Base-by-base conservation (phyloP, 2,888 invertebrate species). In the Trachelus tabidus region DNA sequence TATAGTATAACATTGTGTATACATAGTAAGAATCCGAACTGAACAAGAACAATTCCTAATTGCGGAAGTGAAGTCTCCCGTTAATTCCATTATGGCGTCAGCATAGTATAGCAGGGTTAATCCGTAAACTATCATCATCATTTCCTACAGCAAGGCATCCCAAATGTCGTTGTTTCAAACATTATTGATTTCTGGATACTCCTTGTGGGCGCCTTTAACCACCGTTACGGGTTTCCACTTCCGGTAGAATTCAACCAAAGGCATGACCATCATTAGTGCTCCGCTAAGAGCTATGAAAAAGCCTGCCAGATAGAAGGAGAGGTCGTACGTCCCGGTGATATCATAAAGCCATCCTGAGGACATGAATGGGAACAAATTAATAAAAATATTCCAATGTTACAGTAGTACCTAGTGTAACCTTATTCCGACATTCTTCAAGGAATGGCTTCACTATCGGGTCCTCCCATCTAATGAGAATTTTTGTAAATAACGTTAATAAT, bases 261-360 rank as follows among this genome's bases (percentile, higher is more conserved):
- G 92, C 85, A 92, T 89, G 34, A 92, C 89, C 82, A 93, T 84
- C 83, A 96, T 91, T 74, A 96, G 93, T 1, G 94, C 85, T 0
- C 97, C 97, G 1, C 97, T 96, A 15, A 96, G 77, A 0, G 94
- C 94, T 83, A 97, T 97, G 92, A 96, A 97, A 34, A 95, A 92
- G 0, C 97, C 97, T 1, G 96, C 95, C 77, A 96, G 89, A 92
- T 96, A 96, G 93, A 97, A 97, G 0, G 97, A 95, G 75, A 96
- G 92, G 90, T 96, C 94, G 92, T 97, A 97, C 12, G 94, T 94
- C 74, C 94, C 94, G 0, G 96, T 96, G 78, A 96, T 93, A 91
- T 97, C 97, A 92, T 94, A 96, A 71, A 97, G 93, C 95, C 95
- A 96, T 73, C 97, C 97, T 97, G 92, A 79, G 93, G 93, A 79